Evolutionary conservation across 2,113 vertebrate species (phyloP), one percentile per base, ranked within the genome.

Genomic region (Edolisoma coerulescens): DNA sequence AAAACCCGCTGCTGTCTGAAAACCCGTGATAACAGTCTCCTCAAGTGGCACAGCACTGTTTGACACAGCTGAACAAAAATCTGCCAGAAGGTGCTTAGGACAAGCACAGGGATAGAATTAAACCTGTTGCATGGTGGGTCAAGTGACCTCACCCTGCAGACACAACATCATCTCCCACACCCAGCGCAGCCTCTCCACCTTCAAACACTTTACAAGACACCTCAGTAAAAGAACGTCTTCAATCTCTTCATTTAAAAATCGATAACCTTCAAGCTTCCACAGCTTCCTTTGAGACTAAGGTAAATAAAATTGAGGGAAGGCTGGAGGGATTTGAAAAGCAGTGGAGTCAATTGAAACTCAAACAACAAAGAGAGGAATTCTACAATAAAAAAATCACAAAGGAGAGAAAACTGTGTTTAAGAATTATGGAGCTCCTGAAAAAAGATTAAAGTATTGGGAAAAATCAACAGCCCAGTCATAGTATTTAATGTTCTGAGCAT

Each of bases 191-290:
- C 71, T 67, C 76, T 81, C 64, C 47, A 61, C 76, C 87, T 90
- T 78, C 61, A 85, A 81, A 85, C 68, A 11, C 82, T 92, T 79
- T 33, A 67, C 61, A 56, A 88, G 95, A 50, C 7, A 30, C 68
- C 88, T 88, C 88, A 82, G 81, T 86, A 57, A 92, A 91, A 94
- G 71, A 96, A 82, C 16, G 28, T 90, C 94, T 89, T 88, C 80
- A 95, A 92, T 91, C 86, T 96, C 96, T 96, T 96, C 64, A 95
- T 96, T 97, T 97, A 95, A 96, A 96, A 97, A 97, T 97, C 81
- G 9, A 97, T 97, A 96, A 59, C 57, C 53, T 96, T 95, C 94
- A 92, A 95, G 78, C 35, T 91, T 91, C 81, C 59, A 50, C 80
- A 47, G 74, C 85, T 74, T 96, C 95, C 94, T 97, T 91, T 84